Base-by-base conservation (phyloP, 2,888 invertebrate genomes). In the Drosophila meridiana region DNA sequence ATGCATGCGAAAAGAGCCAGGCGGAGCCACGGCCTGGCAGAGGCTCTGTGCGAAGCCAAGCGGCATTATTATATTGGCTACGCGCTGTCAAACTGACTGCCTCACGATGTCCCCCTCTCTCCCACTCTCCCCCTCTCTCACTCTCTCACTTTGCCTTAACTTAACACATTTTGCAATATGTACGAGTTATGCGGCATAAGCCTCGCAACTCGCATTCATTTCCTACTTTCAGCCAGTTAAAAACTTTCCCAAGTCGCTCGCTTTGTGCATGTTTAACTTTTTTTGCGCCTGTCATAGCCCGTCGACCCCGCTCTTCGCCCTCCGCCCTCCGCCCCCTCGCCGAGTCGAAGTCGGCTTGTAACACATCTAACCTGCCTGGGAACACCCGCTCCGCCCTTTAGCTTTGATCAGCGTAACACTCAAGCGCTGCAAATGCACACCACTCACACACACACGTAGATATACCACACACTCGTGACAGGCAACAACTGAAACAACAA, bases 251-350 rank as follows among this genome's bases (percentile, higher is more conserved):
- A 69, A 82, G 69, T 75, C 75, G 70, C 76, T 71, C 68, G 50
- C 65, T 87, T 87, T 84, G 88, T 84, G 83, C 82, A 84, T 84
- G 88, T 78, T 84, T 84, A 84, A 84, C 82, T 84, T 84, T 85
- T 80, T 52, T 36, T 52, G 34, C 52, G 69, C 80, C 82, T 69
- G 79, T 72, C 80, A 78, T 67, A 36, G n/a, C 38, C 34, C 48
- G 28, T 34, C 32, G 6, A 3, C 14, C 28, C 6, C 47, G 28
- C 43, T 20, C 20, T 9, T 7, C 6, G 34, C n/a, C 32, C 6
- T 5, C n/a, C 32, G n/a, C 30, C 30, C 8, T 11, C 32, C 0
- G 2, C 30, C 3, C 14, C 14, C 40, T 1, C 32, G 26, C 7
- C 52, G n/a, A 47, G 34, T 47, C 69, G 58, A 63, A 65, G 55